A percentile compares a stretch with the other conserved stretches of the same genome.
phyloP scores from a whole-genome alignment of 2,113 vertebrate genomes.

The Macquaria ambigua region DNA sequence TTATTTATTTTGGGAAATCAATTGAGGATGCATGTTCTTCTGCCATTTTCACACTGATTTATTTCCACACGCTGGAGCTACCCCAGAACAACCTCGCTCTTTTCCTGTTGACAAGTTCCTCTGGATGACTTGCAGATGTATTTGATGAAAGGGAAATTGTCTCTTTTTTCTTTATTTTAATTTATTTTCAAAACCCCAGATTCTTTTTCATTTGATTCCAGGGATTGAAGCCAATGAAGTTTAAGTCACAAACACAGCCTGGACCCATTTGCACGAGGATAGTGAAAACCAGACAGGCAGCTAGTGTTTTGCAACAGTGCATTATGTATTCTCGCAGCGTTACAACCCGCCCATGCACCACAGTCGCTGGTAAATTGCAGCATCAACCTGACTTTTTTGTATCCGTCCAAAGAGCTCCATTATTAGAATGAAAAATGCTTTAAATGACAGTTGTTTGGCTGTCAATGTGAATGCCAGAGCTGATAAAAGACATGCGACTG shows the following conservation, averaged over 20 bases:
- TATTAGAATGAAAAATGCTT: neutral
- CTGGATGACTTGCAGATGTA: conserved; percentile 27
- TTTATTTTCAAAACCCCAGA: neutral
- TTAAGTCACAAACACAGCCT: conserved; percentile 1
- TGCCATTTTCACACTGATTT: neutral
- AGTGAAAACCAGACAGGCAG: neutral
- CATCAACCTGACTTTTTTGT: conserved; percentile 2
- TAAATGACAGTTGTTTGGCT: neutral
- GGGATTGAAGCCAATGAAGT: neutral
- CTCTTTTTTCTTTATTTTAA: neutral
- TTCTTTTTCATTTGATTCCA: conserved; percentile 11
- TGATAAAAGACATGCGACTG: neutral
- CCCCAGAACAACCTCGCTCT: neutral
- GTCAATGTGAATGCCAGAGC: neutral
- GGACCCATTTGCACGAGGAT: neutral
- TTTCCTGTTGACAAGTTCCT: conserved; percentile 10
- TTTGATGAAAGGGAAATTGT: conserved; percentile 18
- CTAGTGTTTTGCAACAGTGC: neutral
- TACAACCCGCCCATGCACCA: neutral
- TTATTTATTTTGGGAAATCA: neutral
- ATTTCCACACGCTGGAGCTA: neutral
- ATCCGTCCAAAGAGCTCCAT: neutral
- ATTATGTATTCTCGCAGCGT: conserved; percentile 2
- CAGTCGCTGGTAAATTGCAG: neutral
- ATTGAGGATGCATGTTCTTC: neutral